phyloP scores from a whole-genome alignment of 2,113 vertebrate genomes.

The Parus major region DNA sequence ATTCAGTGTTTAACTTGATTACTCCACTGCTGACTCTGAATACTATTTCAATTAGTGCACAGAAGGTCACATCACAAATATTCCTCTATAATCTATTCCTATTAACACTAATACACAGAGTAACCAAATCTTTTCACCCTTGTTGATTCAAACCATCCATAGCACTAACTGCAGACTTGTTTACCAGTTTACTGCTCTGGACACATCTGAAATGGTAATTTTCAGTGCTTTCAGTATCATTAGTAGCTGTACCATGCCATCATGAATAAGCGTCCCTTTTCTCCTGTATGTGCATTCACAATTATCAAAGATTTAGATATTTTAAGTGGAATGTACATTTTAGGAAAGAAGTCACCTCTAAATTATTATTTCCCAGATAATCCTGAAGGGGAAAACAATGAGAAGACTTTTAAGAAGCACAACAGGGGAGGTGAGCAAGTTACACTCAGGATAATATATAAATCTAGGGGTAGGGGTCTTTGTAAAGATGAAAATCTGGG shows the following conservation, averaged over 20 bases:
- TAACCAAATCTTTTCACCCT: conserved; percentile 99
- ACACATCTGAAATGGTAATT: conserved; percentile 93
- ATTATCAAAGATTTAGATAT: conserved; percentile 67
- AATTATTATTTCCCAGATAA: conserved; percentile 68
- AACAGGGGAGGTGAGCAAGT: neutral
- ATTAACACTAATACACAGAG: conserved; percentile 99
- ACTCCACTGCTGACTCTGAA: conserved; percentile 99
- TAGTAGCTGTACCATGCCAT: conserved; percentile 87
- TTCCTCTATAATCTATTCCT: conserved; percentile 99
- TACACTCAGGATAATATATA: neutral
- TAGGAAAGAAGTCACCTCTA: conserved; percentile 41
- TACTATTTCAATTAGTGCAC: conserved; percentile 99
- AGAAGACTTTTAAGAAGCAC: neutral
- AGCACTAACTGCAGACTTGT: conserved; percentile 95
- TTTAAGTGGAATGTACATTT: conserved; percentile 61
- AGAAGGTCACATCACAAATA: conserved; percentile 99
- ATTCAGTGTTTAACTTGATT: conserved; percentile 99
- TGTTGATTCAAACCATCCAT: conserved; percentile 99
- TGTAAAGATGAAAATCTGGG: neutral
- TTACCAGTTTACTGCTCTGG: conserved; percentile 95
- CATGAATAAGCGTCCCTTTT: conserved; percentile 82
- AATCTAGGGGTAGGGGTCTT: neutral
- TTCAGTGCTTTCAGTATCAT: conserved; percentile 89
- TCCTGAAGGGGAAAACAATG: conserved; percentile 6
- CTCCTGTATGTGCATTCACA: conserved; percentile 74